Evolutionary conservation across 1,140 invertebrate species (phyloP).

Genomic region (Tetranychus urticae): DNA sequence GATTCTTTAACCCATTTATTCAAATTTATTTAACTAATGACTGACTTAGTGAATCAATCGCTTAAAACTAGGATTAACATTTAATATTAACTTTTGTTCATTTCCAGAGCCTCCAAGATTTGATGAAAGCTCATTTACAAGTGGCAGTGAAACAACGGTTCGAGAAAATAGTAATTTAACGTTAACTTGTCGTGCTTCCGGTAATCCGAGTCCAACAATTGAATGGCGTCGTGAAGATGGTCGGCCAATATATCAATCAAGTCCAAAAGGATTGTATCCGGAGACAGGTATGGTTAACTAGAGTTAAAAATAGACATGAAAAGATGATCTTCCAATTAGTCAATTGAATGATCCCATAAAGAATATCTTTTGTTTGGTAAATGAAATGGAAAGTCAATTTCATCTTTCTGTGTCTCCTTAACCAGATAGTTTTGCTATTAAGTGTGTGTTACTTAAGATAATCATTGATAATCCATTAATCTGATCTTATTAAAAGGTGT

Average conservation of each 20-base stretch:
- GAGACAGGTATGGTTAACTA: background rate
- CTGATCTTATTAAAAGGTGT: background rate
- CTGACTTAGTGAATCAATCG: background rate
- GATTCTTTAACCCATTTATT: too few species aligned
- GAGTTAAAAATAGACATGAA: background rate
- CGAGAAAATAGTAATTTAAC: constrained; percentile 22
- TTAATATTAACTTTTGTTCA: background rate
- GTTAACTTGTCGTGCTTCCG: constrained; percentile 25
- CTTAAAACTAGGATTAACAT: background rate
- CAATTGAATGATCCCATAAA: too few species aligned
- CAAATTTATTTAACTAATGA: too few species aligned
- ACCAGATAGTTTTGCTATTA: too few species aligned
- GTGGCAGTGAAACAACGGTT: constrained; percentile 16
- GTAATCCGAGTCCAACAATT: constrained; percentile 30
- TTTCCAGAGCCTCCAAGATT: constrained; percentile 1
- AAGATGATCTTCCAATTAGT: background rate
- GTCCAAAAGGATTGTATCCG: background rate
- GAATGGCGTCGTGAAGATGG: constrained; percentile 74
- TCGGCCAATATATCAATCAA: constrained; percentile 38
- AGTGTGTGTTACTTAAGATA: background rate
- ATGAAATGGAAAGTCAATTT: too few species aligned
- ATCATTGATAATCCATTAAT: background rate
- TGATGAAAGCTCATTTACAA: background rate
- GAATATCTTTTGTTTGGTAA: too few species aligned
- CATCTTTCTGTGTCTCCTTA: too few species aligned